These are phyloP conservation scores for Seira musarum DNA, from an alignment of 2,888 invertebrate species.

Conservation along the genomic window DNA sequence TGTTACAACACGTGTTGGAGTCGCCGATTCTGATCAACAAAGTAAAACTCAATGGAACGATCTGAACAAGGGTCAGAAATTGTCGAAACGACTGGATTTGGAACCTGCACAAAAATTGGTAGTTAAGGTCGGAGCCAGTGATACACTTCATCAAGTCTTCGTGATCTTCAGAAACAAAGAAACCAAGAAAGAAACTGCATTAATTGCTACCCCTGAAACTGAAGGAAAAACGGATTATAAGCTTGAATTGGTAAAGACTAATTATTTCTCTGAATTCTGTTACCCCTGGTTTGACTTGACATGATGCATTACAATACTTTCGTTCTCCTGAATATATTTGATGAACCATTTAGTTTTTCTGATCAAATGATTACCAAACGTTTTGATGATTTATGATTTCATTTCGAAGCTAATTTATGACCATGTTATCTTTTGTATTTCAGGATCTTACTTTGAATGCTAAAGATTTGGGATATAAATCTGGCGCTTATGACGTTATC, in stretches of 20 bases:
- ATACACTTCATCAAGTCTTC: constrained; percentile 86
- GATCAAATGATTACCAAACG: constrained; percentile 19
- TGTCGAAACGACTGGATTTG: constrained; percentile 78
- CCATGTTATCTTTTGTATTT: background rate
- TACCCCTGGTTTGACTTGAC: background rate
- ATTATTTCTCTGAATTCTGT: background rate
- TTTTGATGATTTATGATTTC: constrained; percentile 47
- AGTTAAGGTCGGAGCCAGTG: constrained; percentile 67
- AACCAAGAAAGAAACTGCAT: constrained; percentile 88
- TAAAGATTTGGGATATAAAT: constrained; percentile 83
- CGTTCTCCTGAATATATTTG: constrained; percentile 62
- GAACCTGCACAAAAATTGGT: constrained; percentile 91
- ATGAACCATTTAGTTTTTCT: background rate
- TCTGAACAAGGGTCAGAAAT: constrained; percentile 82
- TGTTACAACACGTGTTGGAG: constrained; percentile 86
- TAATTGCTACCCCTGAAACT: constrained; percentile 90
- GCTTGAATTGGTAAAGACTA: constrained; percentile 85
- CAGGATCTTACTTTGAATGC: constrained; percentile 86
- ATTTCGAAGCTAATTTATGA: constrained; percentile 10
- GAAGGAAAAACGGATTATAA: constrained; percentile 78
- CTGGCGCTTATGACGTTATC: constrained; percentile 86
- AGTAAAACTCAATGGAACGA: constrained; percentile 64
- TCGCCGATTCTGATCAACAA: constrained; percentile 89
- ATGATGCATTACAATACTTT: constrained; percentile 65
- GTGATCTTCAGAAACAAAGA: constrained; percentile 81